Evolutionary conservation across 2,113 vertebrate genomes (phyloP), one percentile per base, ranked within the genome.

Genomic region (Cercopithecus mona): DNA sequence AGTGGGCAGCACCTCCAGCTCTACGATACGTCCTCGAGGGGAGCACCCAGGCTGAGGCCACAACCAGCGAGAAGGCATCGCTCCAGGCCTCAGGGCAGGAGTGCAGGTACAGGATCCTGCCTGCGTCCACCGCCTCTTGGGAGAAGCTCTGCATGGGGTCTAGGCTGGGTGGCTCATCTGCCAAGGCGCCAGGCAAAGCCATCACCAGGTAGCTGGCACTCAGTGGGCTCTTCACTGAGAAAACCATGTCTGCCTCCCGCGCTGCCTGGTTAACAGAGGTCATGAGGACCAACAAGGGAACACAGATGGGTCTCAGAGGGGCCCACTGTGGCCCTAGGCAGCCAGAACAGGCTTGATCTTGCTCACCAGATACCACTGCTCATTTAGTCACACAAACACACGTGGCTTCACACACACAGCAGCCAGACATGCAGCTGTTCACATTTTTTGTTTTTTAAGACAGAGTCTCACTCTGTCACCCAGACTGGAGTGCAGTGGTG

Each of bases 101-200:
- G 95, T 99, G 99, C 6, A 99, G 76, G 45, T 99, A 99, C 79
- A 99, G 98, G 80, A 99, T 98, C 95, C 84, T 98, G 66, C 98
- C 99, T 0, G 94, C 97, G 25, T 99, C 98, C 92, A 99, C 98
- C 20, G 99, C 99, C 50, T 99, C 99, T 94, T 99, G 99, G 5
- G 99, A 99, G 98, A 99, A 99, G 92, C 99, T 98, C 66, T 99
- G 98, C 95, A 99, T 99, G 64, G 99, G 99, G 80, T 99, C 98
- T 93, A 99, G 98, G 95, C 99, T 97, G 45, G 99, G 99, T 0
- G 99, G 98, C 35, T 98, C 93, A 0, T 98, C 95, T 0, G 87
- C 57, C 0, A 98, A 98, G 4, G 96, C 96, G 18, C 97, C 76
- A 0, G 99, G 99, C 23, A 98, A 98, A 94, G 99, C 83, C 97